A percentile compares a stretch with the other conserved stretches of the same genome.
Conservation (phyloP, 2,888 invertebrate genomes). For the Sarcophaga carnaria region DNA sequence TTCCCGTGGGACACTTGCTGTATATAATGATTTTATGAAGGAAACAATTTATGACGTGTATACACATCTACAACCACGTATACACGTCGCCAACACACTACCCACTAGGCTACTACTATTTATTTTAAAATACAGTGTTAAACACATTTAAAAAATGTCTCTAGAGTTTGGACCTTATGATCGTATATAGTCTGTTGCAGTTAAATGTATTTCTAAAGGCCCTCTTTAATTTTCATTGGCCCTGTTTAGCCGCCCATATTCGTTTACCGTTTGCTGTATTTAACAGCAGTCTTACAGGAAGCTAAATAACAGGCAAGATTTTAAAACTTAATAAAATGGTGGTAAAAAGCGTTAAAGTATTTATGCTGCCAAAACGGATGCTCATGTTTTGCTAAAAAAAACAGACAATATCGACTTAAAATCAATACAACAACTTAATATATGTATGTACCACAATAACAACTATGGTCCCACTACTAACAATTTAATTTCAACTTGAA, state of each 20-base stretch:
- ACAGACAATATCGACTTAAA: slow-evolving; percentile 69
- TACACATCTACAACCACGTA: too few relatives aligned
- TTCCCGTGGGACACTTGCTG: too few relatives aligned
- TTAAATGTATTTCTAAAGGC: not conserved
- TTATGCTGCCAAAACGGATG: slow-evolving; percentile 70
- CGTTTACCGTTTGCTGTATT: not conserved
- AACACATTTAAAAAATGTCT: too few relatives aligned
- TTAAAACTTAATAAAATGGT: slow-evolving; percentile 59
- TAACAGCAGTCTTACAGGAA: slow-evolving; percentile 60
- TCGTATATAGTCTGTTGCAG: too few relatives aligned
- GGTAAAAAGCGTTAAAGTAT: slow-evolving; percentile 59
- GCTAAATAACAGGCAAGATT: slow-evolving; percentile 59
- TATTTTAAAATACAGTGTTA: too few relatives aligned
- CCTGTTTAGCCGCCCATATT: not conserved
- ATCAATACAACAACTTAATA: slow-evolving; percentile 64
- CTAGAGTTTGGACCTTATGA: too few relatives aligned
- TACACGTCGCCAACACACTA: too few relatives aligned
- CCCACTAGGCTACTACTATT: too few relatives aligned
- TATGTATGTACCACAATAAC: slow-evolving; percentile 33
- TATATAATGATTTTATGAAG: too few relatives aligned
- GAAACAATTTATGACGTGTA: too few relatives aligned
- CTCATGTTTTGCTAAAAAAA: slow-evolving; percentile 68
- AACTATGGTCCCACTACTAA: slow-evolving; percentile 33
- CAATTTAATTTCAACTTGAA: slow-evolving; percentile 50
- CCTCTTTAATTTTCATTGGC: not conserved